phyloP scores from a whole-genome alignment of 2,797 vertebrate species.

The Zenarchopterus dispar region DNA sequence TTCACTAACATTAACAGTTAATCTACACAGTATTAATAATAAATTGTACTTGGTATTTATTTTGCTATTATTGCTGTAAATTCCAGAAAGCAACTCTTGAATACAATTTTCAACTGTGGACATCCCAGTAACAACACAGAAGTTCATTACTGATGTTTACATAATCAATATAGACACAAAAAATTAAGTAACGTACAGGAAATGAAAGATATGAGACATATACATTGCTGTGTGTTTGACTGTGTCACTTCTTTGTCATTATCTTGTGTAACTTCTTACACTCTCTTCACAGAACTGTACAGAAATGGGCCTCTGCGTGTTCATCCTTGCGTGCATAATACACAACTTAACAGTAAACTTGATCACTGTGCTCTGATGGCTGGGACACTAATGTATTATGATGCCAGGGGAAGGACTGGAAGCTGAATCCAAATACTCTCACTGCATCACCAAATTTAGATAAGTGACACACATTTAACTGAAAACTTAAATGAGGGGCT shows the following conservation, averaged over 20 bases:
- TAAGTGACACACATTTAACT: neutral
- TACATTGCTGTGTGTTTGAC: conserved; percentile 4
- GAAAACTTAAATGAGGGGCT: too few relatives aligned
- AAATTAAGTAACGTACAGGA: neutral
- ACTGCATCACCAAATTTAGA: conserved; percentile 4
- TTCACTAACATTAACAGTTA: too few relatives aligned
- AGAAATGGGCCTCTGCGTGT: conserved; percentile 22
- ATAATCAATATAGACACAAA: neutral
- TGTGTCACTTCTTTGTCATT: conserved; percentile 1
- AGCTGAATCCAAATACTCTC: conserved; percentile 4
- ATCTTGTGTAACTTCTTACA: neutral
- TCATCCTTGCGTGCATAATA: conserved; percentile 48
- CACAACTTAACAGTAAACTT: conserved; percentile 54
- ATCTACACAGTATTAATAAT: too few relatives aligned
- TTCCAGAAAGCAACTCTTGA: too few relatives aligned
- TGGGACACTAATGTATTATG: conserved; percentile 27
- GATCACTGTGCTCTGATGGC: conserved; percentile 61
- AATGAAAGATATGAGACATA: too few relatives aligned
- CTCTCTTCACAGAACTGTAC: conserved; percentile 27
- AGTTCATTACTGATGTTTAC: neutral
- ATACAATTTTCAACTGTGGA: neutral
- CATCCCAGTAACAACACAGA: neutral
- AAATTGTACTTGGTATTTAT: too few relatives aligned
- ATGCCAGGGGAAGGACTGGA: conserved; percentile 6
- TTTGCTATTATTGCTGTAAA: too few relatives aligned